Base-by-base conservation (phyloP, 1,140 invertebrate species). In the Oedothorax gibbosus region DNA sequence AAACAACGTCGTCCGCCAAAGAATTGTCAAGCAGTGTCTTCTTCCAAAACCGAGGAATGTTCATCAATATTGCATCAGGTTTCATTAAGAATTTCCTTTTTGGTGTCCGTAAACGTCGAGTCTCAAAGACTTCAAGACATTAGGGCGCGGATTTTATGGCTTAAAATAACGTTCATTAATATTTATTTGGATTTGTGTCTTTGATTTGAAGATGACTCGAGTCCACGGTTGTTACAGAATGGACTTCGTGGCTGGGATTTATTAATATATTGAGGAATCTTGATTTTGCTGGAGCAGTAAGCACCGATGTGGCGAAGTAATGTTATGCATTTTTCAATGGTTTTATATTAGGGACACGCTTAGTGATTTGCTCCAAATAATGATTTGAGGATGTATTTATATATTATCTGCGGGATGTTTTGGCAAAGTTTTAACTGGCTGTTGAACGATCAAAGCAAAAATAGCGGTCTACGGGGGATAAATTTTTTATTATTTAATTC, bases 121-220 rank as follows among this genome's bases (percentile, higher is more conserved):
- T 77, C 65, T 64, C n/a, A n/a, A n/a, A 35, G 12, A 53, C 6
- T 11, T 71, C 51, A 53, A 51, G 69, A 71, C 14, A 14, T 60
- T 14, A n/a, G 20, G 8, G 18, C 14, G 72, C 0, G 14, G 56
- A 75, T 57, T 49, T 54, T 49, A 18, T 49, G 12, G 53, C 64
- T 54, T 35, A 54, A 81, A 71, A 71, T 81, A 81, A 62, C 21
- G 64, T 81, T 81, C 78, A 81, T 69, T 71, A 81, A 81, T 81
- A 81, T 81, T 81, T 81, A 71, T 81, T 81, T 51, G 35, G 56
- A 56, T 66, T 53, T 49, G 11, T 20, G 49, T 68, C 72, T 21
- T 57, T 56, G 72, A 56, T 75, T 75, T 75, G 53, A 56, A 57
- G 54, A 75, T 75, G 56, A 75, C 35, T 75, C 54, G 72, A 75